These are phyloP conservation scores for Gryllus bimaculatus DNA, from an alignment of 1,140 invertebrate genomes.

Conservation along the genomic window DNA sequence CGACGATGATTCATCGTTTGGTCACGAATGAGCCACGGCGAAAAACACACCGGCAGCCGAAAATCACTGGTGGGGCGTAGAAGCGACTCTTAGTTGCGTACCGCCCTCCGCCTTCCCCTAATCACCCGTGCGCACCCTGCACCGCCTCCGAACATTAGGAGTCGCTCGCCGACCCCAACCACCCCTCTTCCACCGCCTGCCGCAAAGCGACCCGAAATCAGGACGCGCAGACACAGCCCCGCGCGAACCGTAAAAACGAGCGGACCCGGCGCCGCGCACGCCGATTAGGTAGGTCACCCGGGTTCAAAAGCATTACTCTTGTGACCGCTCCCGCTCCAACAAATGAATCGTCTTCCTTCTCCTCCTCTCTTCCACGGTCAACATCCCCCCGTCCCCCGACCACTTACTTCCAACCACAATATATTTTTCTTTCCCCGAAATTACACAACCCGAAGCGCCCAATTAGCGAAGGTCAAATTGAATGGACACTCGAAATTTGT, in stretches of 20 bases:
- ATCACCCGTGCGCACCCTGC: too few species aligned
- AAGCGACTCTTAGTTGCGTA: too few species aligned
- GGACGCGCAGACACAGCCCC: not conserved
- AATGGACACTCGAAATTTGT: not conserved
- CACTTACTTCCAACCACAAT: not conserved
- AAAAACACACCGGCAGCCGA: too few species aligned
- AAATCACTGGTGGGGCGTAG: too few species aligned
- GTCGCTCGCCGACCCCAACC: not conserved
- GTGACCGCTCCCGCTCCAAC: not conserved
- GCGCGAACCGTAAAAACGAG: not conserved
- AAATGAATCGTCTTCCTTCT: not conserved
- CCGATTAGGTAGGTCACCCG: not conserved
- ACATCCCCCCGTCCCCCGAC: not conserved
- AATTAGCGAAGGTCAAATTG: not conserved
- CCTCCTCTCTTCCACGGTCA: not conserved
- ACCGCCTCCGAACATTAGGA: too few species aligned
- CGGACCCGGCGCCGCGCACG: too few species aligned
- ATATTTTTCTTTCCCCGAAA: not conserved
- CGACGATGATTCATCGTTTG: too few species aligned
- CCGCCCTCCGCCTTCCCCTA: too few species aligned
- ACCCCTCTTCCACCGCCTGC: not conserved
- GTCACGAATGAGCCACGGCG: too few species aligned
- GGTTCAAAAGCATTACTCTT: not conserved
- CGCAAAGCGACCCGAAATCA: not conserved
- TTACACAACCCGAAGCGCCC: not conserved